Evolutionary conservation across 2,113 vertebrate species (phyloP).

Genomic region (Mustelus asterias): DNA sequence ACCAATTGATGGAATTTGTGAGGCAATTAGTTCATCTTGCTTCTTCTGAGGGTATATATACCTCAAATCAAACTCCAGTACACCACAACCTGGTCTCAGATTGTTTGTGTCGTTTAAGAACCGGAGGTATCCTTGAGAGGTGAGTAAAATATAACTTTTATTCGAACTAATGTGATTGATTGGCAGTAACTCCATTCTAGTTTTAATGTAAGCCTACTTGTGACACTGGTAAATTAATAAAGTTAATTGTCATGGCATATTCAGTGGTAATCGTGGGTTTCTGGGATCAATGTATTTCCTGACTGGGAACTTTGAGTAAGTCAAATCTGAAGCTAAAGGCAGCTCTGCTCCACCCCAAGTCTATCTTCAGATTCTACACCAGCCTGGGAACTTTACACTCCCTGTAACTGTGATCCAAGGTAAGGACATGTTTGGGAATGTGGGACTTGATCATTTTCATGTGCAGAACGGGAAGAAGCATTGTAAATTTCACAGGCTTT

Average conservation of each 20-base stretch:
- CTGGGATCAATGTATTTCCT: not conserved
- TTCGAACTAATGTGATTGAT: not conserved
- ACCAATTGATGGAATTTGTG: slow-evolving; percentile 2
- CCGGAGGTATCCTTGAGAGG: not conserved
- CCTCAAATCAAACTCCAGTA: not conserved
- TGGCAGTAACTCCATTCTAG: not conserved
- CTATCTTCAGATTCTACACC: not conserved
- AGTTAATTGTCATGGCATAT: not conserved
- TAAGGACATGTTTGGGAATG: not conserved
- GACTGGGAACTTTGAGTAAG: not conserved
- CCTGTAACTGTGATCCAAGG: not conserved
- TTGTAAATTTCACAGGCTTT: not conserved
- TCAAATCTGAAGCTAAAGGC: not conserved
- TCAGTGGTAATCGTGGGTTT: not conserved
- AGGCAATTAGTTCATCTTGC: slow-evolving; percentile 12
- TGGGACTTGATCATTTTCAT: not conserved
- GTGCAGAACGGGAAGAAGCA: not conserved
- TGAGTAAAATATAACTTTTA: not conserved
- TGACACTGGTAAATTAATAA: too few relatives aligned
- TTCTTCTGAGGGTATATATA: not conserved
- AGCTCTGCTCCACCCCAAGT: not conserved
- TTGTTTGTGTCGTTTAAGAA: not conserved
- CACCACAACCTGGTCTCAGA: not conserved
- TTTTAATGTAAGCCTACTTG: too few relatives aligned
- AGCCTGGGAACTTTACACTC: not conserved